Base-by-base conservation (phyloP, 92 coral and sea anemone species). In the Porites divaricata region DNA sequence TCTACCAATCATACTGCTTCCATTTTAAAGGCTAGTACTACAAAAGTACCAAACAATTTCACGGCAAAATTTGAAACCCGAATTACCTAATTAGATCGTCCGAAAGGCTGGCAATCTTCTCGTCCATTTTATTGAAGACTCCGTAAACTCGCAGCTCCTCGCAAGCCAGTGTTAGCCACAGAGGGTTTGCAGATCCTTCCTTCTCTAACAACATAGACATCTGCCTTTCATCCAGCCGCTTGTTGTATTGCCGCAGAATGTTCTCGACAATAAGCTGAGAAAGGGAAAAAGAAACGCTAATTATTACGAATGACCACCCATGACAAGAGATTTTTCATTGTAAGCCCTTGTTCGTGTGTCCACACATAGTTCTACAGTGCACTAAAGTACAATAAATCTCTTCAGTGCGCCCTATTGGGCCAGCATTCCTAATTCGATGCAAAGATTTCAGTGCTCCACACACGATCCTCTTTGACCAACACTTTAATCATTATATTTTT, bases 131-230 rank as follows among this genome's bases (percentile, higher is more conserved):
- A 83, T 92, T 81, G 91, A 93, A 97, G 66, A 89, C 93, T 11
- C 99, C 99, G 74, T 88, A 97, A 20, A 97, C 99, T 65, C 99
- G 87, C 21, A 97, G 92, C 83, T 97, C 99, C 64, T 97, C 99
- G 70, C 99, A 97, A 9, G 99, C 99, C 45, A 97, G 74, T 10
- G 99, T 92, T 52, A 97, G 71, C 99, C 99, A 97, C 67, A 97
- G 75, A 5, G 99, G 99, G 63, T 97, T 97, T 5, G 98, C 95
- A 12, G 99, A 97, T 7, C 99, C 99, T 74, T 95, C 88, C 89
- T 97, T 97, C 74, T 93, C 91, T 58, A 97, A 72, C 21, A 97
- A 77, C 63, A 92, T 79, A 2, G 92, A 85, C 99, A 95, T 97
- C 87, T 97, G 99, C 28, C 96, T 90, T 4, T 90, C 94, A 81